A percentile compares a stretch with the other conserved stretches of the same genome.
Conservation (phyloP, 1,140 invertebrate genomes). For the Homalodisca vitripennis region DNA sequence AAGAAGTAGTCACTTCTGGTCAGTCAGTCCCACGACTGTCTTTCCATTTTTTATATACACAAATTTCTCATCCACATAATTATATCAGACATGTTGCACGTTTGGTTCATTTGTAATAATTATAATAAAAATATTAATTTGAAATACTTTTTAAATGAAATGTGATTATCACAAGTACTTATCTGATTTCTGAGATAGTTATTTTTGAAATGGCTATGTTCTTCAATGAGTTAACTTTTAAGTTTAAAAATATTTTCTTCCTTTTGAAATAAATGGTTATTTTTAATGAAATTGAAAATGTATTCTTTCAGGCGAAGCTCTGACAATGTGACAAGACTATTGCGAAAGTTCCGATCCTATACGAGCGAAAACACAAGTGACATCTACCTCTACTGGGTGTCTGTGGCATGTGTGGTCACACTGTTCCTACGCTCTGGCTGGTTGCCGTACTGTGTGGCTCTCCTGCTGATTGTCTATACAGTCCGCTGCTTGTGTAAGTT, state of each 20-base stretch:
- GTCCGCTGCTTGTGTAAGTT: slow-evolving; percentile 35
- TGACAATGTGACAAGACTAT: neutral
- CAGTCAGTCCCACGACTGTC: too few relatives aligned
- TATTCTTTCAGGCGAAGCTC: neutral
- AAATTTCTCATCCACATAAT: too few relatives aligned
- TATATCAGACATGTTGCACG: too few relatives aligned
- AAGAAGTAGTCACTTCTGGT: too few relatives aligned
- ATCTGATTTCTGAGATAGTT: neutral
- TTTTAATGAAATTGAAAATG: too few relatives aligned
- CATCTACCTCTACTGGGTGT: slow-evolving; percentile 34
- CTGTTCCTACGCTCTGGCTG: slow-evolving; percentile 31
- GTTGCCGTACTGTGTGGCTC: slow-evolving; percentile 32
- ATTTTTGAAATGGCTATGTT: neutral
- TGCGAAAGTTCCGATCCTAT: neutral
- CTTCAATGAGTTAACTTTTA: neutral
- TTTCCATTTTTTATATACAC: too few relatives aligned
- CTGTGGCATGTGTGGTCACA: slow-evolving; percentile 24
- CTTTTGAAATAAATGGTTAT: neutral
- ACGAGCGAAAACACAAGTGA: slow-evolving; percentile 29
- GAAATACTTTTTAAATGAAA: too few relatives aligned
- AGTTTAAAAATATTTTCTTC: neutral
- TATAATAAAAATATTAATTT: too few relatives aligned
- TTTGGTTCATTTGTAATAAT: too few relatives aligned
- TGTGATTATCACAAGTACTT: too few relatives aligned
- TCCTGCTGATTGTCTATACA: slow-evolving; percentile 32